A percentile compares a stretch with the other conserved stretches of the same genome.
phyloP scores from a whole-genome alignment of 1,140 invertebrate genomes.

The Listronotus oregonensis region DNA sequence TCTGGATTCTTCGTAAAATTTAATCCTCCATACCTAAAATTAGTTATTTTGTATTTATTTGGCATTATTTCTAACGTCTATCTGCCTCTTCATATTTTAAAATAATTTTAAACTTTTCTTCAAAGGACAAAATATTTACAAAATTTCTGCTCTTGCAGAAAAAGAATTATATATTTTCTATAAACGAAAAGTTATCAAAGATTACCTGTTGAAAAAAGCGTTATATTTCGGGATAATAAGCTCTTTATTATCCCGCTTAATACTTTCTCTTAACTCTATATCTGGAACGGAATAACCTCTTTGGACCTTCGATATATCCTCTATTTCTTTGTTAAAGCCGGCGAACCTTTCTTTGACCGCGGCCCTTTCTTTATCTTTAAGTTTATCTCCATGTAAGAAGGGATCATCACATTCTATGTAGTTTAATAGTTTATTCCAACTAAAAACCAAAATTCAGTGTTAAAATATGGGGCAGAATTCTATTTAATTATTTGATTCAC shows the following conservation, averaged over 20 bases:
- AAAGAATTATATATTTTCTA: too few species aligned
- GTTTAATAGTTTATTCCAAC: conserved; percentile 82
- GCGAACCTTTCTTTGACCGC: conserved; percentile 93
- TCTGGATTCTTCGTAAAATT: conserved; percentile 91
- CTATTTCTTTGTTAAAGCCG: conserved; percentile 93
- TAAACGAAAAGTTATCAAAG: too few species aligned
- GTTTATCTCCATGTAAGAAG: conserved; percentile 67
- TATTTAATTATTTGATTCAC: too few species aligned
- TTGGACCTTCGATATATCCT: conserved; percentile 84
- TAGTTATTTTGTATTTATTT: too few species aligned
- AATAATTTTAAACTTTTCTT: too few species aligned
- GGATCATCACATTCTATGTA: conserved; percentile 74
- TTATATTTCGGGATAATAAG: conserved; percentile 84
- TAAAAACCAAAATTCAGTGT: conserved; percentile 58
- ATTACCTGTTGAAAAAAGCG: conserved; percentile 74
- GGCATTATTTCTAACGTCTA: too few species aligned
- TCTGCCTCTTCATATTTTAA: too few species aligned
- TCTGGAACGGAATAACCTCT: conserved; percentile 93
- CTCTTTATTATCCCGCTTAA: conserved; percentile 86
- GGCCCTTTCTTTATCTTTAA: conserved; percentile 87
- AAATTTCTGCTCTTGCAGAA: too few species aligned
- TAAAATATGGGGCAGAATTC: too few species aligned
- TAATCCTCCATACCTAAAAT: conserved; percentile 67
- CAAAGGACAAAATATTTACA: too few species aligned
- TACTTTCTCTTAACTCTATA: conserved; percentile 78